Percentiles rank a stretch among this genome's conserved stretches.
These are phyloP conservation scores for Xenops minutus DNA, from an alignment of 2,797 vertebrate genomes.

Conservation along the genomic window DNA sequence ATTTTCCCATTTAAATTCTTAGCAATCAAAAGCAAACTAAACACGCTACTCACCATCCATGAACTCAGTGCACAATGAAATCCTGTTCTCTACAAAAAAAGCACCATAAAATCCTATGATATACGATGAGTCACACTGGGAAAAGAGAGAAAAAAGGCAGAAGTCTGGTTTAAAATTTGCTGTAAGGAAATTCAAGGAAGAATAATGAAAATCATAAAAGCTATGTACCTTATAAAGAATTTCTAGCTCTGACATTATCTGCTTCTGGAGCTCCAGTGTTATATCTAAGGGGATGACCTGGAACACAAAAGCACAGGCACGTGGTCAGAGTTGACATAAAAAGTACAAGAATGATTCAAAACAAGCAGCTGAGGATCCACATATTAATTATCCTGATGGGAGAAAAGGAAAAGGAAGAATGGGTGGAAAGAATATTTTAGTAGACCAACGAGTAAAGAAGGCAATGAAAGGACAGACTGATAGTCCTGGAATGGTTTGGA, in stretches of 20 bases:
- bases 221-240: slow-evolving; percentile 95
- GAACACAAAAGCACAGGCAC: background rate
- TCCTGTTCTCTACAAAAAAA: slow-evolving; percentile 98
- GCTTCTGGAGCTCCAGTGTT: slow-evolving; percentile 96
- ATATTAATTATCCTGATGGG: background rate
- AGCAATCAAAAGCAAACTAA: background rate
- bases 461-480: slow-evolving; percentile 11
- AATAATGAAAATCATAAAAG: background rate
- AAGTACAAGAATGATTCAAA: background rate
- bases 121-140: slow-evolving; percentile 96
- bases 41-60: slow-evolving; percentile 93
- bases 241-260: slow-evolving; percentile 99
- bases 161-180: background rate
- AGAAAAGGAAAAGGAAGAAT: background rate
- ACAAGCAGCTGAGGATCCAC: background rate
- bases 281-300: slow-evolving; percentile 98
- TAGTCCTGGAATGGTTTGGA: background rate
- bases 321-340: background rate
- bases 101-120: slow-evolving; percentile 99
- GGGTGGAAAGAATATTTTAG: background rate
- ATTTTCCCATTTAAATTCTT: background rate
- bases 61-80: slow-evolving; percentile 98
- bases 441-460: background rate
- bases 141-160: slow-evolving; percentile 35
- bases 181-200: background rate